Percentiles rank a stretch among this genome's conserved stretches.
phyloP scores from a whole-genome alignment of 2,113 vertebrate genomes.

The Sceloporus tristichus region DNA sequence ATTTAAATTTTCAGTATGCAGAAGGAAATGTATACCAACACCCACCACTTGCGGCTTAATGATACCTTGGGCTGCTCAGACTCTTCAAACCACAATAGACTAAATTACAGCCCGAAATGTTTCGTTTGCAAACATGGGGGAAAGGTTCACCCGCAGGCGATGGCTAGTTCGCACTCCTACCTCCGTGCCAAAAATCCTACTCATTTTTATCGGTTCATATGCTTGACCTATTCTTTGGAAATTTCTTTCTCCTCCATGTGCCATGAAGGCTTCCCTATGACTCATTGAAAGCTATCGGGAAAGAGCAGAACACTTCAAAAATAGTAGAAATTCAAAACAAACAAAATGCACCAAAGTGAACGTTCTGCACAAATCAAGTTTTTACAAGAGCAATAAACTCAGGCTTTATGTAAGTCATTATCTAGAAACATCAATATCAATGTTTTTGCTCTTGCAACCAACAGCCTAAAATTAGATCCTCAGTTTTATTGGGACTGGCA shows the following conservation, averaged over 20 bases:
- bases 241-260: not conserved
- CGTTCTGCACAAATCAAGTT: not conserved
- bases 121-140: not conserved
- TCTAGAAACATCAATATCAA: conserved; percentile 18
- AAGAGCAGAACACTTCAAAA: not conserved
- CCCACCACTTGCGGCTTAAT: not conserved
- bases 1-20: not conserved
- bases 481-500: conserved; percentile 13
- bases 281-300: not conserved
- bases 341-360: not conserved
- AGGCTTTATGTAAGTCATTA: not conserved
- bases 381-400: conserved; percentile 6
- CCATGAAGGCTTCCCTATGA: not conserved
- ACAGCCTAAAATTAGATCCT: conserved; percentile 12
- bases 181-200: not conserved
- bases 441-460: not conserved
- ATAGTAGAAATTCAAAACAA: not conserved
- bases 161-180: not conserved
- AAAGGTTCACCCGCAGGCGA: not conserved
- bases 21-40: not conserved
- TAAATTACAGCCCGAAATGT: conserved; percentile 14
- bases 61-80: not conserved
- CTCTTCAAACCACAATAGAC: not conserved
- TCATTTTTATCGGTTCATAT: not conserved
- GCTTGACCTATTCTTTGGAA: not conserved